Base-by-base conservation (phyloP, 92 coral and sea anemone species). In the Desmophyllum pertusum region DNA sequence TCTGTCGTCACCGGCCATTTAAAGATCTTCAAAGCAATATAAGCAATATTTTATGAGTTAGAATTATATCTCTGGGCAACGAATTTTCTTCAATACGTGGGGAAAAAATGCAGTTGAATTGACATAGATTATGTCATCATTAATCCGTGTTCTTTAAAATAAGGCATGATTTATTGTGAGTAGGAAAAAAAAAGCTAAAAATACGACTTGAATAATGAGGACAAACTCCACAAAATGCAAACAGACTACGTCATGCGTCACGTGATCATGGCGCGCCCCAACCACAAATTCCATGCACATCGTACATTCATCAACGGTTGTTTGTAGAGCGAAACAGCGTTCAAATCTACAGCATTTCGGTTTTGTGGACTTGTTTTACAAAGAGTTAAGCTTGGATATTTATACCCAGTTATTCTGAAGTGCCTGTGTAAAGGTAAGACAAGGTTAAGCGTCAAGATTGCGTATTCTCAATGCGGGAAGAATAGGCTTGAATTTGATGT, bases 241-340 rank as follows among this genome's bases (percentile, higher is more conserved):
- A 74, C 52, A 74, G 9, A 1, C 10, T 1, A 46, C 69, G 70
- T 77, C 52, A 36, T n/a, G 10, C 25, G 13, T 38, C 81, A 38
- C 81, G 81, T 77, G 81, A 77, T 29, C 39, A 77, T 63, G 17
- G 51, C 80, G 65, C 46, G 69, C 81, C 81, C n/a, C 81, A 55
- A 46, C 81, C 69, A 30, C 21, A 75, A 51, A 50, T 25, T 0
- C 37, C 50, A 10, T 66, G 33, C 71, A 36, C 29, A 40, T n/a
- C 46, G 35, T 9, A 29, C 73, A 30, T 38, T 53, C 41, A 61
- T 77, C 43, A 77, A 77, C 53, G 41, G 73, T 18, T 38, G 25
- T 13, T 64, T n/a, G 0, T 11, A 0, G 9, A 11, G 25, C 1
- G 52, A 46, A 46, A n/a, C n/a, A 25, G 4, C 41, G 8, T 66